Conservation (phyloP, 1,140 invertebrate species). For the Oryzaephilus surinamensis region DNA sequence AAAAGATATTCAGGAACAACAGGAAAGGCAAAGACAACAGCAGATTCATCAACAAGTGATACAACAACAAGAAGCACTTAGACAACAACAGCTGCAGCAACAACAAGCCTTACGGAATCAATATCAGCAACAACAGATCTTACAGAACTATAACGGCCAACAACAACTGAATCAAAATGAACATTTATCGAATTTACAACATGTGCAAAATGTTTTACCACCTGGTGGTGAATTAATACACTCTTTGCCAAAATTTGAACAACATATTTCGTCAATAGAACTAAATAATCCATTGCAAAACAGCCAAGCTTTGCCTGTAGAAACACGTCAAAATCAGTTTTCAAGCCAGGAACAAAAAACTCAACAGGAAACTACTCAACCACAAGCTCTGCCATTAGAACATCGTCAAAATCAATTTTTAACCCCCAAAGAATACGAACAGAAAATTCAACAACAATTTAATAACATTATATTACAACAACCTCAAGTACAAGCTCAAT, state of each 20-base stretch:
- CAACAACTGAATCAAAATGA: slow-evolving; percentile 32
- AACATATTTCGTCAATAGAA: slow-evolving; percentile 52
- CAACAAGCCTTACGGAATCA: slow-evolving; percentile 6
- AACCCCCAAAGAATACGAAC: slow-evolving; percentile 12
- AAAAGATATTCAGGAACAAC: too few species aligned
- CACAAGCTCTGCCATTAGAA: slow-evolving; percentile 3
- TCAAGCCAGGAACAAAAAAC: slow-evolving; percentile 1
- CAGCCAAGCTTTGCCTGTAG: slow-evolving; percentile 6
- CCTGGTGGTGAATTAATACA: slow-evolving; percentile 57
- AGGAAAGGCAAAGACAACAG: slow-evolving; percentile 19
- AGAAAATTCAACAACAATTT: slow-evolving; percentile 22
- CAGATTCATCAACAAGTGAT: slow-evolving; percentile 34
- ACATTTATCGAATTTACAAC: slow-evolving; percentile 21
- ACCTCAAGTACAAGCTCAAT: too few species aligned
- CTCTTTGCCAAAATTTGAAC: slow-evolving; percentile 62
- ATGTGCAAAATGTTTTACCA: slow-evolving; percentile 36
- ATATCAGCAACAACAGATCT: slow-evolving; percentile 14
- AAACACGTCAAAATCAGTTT: slow-evolving; percentile 10
- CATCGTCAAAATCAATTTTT: neutral
- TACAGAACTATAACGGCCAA: slow-evolving; percentile 18
- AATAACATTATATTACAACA: too few species aligned
- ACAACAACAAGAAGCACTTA: slow-evolving; percentile 8
- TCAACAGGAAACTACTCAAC: slow-evolving; percentile 15
- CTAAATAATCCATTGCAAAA: slow-evolving; percentile 6
- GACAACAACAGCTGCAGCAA: slow-evolving; percentile 14